Evolutionary conservation across 2,797 vertebrate genomes (phyloP), one percentile per base, ranked within the genome.

Genomic region (Coccyzus lansbergi): DNA sequence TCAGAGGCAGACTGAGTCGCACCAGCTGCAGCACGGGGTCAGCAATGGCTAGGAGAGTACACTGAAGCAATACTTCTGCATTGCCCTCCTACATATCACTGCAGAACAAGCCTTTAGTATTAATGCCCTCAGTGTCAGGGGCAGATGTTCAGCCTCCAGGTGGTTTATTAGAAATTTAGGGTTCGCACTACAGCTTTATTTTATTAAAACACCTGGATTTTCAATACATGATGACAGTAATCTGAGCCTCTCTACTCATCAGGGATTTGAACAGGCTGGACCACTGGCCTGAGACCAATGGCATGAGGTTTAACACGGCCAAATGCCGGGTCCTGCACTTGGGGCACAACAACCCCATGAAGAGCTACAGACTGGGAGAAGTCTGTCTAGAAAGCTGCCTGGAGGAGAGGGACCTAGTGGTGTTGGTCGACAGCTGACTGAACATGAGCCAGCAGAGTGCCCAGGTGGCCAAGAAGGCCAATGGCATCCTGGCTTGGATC

Each of bases 61-160:
- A 13, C 17, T 44, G 10, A 48, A 72, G 40, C 18, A 64, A 28
- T 0, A 1, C 24, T 44, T n/a, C 77, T 25, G 17, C 42, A 12
- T 4, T 13, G 9, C 15, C 42, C n/a, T 77, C 21, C 46, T 26
- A 10, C 49, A 19, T 7, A 24, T 4, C 14, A 12, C 21, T 26
- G 25, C 18, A 58, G 74, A 48, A 19, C 1, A 0, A 22, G 15
- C 33, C 40, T 34, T 44, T 2, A 1, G 7, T 24, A 24, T 24
- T 56, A 28, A 15, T 3, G 49, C 46, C 46, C 42, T 40, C n/a
- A 31, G 74, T 20, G 21, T 9, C 28, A 10, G 15, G 17, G 9
- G 8, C 4, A 33, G 7, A 33, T 34, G n/a, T 31, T 64, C 3
- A 1, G 12, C 14, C 24, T 77, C 26, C n/a, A 34, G 55, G 52